Evolutionary conservation across 2,797 vertebrate species (phyloP).

Genomic region (Pantherophis alleghaniensis): DNA sequence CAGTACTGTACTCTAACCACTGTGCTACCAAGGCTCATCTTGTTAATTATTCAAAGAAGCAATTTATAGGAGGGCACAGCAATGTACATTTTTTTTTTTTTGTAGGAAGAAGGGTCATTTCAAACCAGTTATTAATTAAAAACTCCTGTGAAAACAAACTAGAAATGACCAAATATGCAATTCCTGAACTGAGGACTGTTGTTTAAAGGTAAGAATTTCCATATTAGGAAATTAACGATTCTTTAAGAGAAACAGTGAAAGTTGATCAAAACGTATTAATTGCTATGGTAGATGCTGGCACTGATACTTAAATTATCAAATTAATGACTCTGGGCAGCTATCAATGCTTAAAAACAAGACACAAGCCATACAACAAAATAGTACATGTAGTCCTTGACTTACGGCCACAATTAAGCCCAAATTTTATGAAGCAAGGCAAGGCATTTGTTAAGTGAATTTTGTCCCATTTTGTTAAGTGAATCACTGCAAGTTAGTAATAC

Average conservation of each 20-base stretch:
- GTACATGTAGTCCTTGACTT: neutral
- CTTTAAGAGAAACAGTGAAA: neutral
- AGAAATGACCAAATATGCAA: neutral
- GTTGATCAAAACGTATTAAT: neutral
- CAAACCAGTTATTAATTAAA: neutral
- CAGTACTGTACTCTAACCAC: too few relatives aligned
- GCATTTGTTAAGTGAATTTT: neutral
- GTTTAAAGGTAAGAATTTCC: neutral
- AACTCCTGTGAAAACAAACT: neutral
- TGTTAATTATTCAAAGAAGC: neutral
- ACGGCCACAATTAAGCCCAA: neutral
- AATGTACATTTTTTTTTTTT: neutral
- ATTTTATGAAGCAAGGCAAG: neutral
- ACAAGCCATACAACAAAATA: neutral
- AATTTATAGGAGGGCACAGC: neutral
- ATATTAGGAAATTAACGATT: neutral
- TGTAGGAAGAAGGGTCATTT: neutral
- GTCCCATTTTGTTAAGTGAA: neutral
- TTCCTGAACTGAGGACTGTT: neutral
- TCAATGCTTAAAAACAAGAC: neutral
- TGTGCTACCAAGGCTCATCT: neutral
- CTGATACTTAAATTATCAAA: neutral
- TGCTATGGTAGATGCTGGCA: neutral
- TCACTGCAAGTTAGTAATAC: neutral
- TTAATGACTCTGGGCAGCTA: neutral